A percentile compares a stretch with the other conserved stretches of the same genome.
These are phyloP conservation scores for Polietes domitor DNA, from an alignment of 2,888 invertebrate species.

Conservation along the genomic window DNA sequence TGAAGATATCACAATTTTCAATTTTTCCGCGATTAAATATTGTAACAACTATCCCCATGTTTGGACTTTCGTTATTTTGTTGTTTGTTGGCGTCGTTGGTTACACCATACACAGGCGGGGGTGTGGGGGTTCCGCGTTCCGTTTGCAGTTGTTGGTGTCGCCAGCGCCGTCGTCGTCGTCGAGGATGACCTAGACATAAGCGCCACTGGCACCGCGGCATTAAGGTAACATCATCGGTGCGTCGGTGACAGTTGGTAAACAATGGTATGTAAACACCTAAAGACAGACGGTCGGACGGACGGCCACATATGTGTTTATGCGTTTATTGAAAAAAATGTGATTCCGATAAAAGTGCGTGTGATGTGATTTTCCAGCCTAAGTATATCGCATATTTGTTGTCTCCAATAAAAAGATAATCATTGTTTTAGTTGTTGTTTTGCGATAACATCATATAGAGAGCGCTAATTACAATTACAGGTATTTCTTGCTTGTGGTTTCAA, in stretches of 20 bases:
- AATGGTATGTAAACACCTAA: neutral
- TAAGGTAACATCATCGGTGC: constrained; percentile 21
- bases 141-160: too few species aligned
- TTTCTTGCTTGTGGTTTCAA: neutral
- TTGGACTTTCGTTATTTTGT: too few species aligned
- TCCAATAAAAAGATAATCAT: neutral
- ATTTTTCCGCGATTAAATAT: constrained; percentile 51
- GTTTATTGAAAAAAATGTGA: neutral
- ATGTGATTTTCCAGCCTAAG: neutral
- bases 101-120: neutral
- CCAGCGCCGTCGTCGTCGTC: too few species aligned
- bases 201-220: constrained; percentile 58
- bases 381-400: neutral
- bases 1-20: constrained; percentile 35
- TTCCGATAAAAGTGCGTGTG: constrained; percentile 28
- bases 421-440: neutral
- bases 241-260: constrained; percentile 28
- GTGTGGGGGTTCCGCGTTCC: neutral
- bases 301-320: neutral
- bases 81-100: neutral
- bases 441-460: constrained; percentile 2
- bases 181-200: constrained; percentile 28
- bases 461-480: constrained; percentile 12
- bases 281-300: constrained; percentile 4
- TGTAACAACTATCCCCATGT: constrained; percentile 19